A percentile compares a stretch with the other conserved stretches of the same genome.
phyloP scores from a whole-genome alignment of 2,797 vertebrate species.

The Xenopus petersii region DNA sequence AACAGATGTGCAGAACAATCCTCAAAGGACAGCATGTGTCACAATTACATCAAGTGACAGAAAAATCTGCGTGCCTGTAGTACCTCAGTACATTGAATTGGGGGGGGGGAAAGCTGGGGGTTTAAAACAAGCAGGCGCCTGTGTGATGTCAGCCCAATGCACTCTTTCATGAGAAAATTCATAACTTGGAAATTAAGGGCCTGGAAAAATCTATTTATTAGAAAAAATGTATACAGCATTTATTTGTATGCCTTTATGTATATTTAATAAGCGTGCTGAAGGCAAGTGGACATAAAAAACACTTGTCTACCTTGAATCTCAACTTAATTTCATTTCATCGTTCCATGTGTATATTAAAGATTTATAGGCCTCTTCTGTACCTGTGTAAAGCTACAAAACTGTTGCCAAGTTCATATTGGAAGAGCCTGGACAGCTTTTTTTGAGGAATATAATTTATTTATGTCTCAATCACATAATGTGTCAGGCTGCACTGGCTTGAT shows the following conservation, averaged over 20 bases:
- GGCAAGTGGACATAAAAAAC: slow-evolving; percentile 23
- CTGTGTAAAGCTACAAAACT: slow-evolving; percentile 19
- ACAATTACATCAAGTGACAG: slow-evolving; percentile 3
- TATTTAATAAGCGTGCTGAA: slow-evolving; percentile 36
- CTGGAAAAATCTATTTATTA: slow-evolving; percentile 1
- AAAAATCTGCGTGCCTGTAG: neutral
- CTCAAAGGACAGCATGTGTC: neutral
- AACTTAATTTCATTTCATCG: slow-evolving; percentile 17
- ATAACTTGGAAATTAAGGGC: slow-evolving; percentile 17
- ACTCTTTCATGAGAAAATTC: neutral
- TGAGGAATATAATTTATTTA: slow-evolving; percentile 32
- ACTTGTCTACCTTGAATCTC: slow-evolving; percentile 10
- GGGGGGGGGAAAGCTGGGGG: neutral
- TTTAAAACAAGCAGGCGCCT: neutral
- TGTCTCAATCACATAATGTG: neutral
- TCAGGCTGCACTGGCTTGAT: slow-evolving; percentile 12
- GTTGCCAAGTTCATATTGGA: slow-evolving; percentile 33
- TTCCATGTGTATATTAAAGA: slow-evolving; percentile 31
- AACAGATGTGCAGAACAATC: neutral
- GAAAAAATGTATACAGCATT: neutral
- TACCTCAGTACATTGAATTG: neutral
- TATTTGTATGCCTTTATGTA: slow-evolving; percentile 29
- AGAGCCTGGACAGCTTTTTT: slow-evolving; percentile 27
- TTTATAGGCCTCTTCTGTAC: slow-evolving; percentile 34
- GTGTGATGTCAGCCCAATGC: neutral